Percentiles rank a stretch among this genome's conserved stretches.
These are phyloP conservation scores for Notolepis coatsorum DNA, from an alignment of 2,797 vertebrate genomes.

Conservation along the genomic window DNA sequence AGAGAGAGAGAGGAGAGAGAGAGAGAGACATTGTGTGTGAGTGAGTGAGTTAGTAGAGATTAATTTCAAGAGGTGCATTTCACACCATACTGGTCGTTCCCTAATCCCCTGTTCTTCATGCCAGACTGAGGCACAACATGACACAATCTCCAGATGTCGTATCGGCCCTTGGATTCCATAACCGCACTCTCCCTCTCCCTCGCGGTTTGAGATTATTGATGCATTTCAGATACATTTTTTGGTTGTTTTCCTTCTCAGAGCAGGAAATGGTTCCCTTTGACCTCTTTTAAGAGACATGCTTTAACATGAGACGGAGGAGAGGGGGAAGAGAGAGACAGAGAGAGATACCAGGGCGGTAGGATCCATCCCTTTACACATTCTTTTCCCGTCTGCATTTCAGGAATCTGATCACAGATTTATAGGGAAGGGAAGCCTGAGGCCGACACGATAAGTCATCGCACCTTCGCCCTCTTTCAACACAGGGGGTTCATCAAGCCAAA, in stretches of 20 bases:
- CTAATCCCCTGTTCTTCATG: conserved; percentile 27
- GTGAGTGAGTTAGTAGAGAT: conserved; percentile 29
- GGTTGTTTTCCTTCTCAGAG: too few relatives aligned
- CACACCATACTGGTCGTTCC: conserved; percentile 30
- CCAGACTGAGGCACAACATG: conserved; percentile 26
- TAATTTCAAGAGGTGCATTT: conserved; percentile 38
- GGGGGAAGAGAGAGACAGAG: conserved; percentile 24
- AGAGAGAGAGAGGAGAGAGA: conserved; percentile 25
- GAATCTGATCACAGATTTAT: conserved; percentile 56
- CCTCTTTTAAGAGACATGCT: conserved; percentile 15
- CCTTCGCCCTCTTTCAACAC: conserved; percentile 16
- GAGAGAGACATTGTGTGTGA: conserved; percentile 24
- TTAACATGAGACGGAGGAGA: conserved; percentile 35
- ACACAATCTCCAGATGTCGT: conserved; percentile 59
- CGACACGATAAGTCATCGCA: conserved; percentile 15
- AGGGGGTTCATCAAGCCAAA: too few relatives aligned
- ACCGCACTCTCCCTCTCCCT: conserved; percentile 3
- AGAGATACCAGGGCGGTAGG: conserved; percentile 13
- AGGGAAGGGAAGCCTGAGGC: conserved; percentile 28
- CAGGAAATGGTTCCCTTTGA: conserved; percentile 53
- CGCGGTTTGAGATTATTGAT: conserved; percentile 51
- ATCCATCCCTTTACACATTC: conserved; percentile 43
- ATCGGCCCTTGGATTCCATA: conserved; percentile 15
- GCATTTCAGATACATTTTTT: conserved; percentile 42
- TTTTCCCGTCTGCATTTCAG: conserved; percentile 62